Conservation (phyloP, 1,140 invertebrate species). For the Leptinotarsa texana region DNA sequence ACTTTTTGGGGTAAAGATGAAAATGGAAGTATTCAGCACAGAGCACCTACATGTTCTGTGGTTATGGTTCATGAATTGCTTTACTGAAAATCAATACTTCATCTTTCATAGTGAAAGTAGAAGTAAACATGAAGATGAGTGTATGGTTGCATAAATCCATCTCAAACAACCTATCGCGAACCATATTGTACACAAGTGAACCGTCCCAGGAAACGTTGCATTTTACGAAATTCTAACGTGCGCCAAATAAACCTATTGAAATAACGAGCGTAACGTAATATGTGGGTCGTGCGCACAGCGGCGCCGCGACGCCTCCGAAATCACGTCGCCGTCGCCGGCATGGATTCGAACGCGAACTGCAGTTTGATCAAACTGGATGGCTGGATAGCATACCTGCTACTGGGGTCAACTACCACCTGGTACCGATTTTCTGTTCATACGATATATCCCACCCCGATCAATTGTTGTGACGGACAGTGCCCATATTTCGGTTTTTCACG, state of each 20-base stretch:
- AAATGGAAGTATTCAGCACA: no score
- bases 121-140: no score
- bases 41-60: no score
- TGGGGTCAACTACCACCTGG: slow-evolving; percentile 44
- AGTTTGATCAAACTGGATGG: slow-evolving; percentile 46
- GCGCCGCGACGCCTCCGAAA: slow-evolving; percentile 39
- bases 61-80: no score
- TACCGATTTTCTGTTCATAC: slow-evolving; percentile 35
- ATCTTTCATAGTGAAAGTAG: no score
- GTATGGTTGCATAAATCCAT: no score
- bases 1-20: no score
- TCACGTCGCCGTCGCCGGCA: slow-evolving; percentile 26
- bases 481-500: slow-evolving; percentile 13
- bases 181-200: background rate
- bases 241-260: background rate
- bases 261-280: slow-evolving; percentile 3
- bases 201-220: background rate
- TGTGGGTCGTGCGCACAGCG: slow-evolving; percentile 11
- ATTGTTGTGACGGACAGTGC: slow-evolving; percentile 9
- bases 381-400: slow-evolving; percentile 43
- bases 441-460: slow-evolving; percentile 5
- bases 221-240: background rate
- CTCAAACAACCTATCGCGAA: no score
- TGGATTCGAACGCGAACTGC: slow-evolving; percentile 36
- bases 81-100: no score